Evolutionary conservation across 2,888 invertebrate species (phyloP), one percentile per base, ranked within the genome.

Genomic region (Metopia argyrocephala): DNA sequence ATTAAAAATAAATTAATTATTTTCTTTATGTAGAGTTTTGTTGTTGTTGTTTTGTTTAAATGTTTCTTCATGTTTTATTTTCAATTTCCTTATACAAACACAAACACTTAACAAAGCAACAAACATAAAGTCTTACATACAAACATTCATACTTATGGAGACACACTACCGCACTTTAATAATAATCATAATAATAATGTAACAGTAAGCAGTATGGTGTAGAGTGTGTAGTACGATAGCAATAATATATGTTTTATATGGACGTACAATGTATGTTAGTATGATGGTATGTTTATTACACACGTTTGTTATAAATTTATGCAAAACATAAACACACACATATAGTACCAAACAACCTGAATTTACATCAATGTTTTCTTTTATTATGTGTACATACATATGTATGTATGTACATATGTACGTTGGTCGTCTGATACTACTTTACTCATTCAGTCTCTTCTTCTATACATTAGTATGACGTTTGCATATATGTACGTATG

Each of bases 41-140:
- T 61, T 70, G n/a, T 23, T 48, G 20, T n/a, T 46, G 12, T 45
- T 56, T 57, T 71, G 31, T 68, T 68, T 21, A 21, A 66, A 68
- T 66, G 46, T 79, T 76, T 68, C 54, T 71, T 31, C 56, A 59
- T 59, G 52, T 45, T 68, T 59, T 57, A 74, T 78, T 78, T 71
- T 68, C 70, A 76, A 69, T 76, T 76, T 78, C 73, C 78, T 73
- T 73, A 38, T 56, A 59, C 23, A 20, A 54, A 73, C 45, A 66
- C 20, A 61, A 65, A 31, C 50, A 31, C 65, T 65, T 65, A 52
- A 50, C n/a, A 31, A 12, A 31, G 31, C 31, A 31, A 69, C n/a
- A 66, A 50, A 69, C 2, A 46, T 59, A 54, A n/a, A n/a, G n/a
- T n/a, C 20, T 18, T 59, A 27, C 2, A 46, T 21, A 50, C 62